Conservation (phyloP, 2,113 vertebrate genomes). For the Lophotis ruficrista region DNA sequence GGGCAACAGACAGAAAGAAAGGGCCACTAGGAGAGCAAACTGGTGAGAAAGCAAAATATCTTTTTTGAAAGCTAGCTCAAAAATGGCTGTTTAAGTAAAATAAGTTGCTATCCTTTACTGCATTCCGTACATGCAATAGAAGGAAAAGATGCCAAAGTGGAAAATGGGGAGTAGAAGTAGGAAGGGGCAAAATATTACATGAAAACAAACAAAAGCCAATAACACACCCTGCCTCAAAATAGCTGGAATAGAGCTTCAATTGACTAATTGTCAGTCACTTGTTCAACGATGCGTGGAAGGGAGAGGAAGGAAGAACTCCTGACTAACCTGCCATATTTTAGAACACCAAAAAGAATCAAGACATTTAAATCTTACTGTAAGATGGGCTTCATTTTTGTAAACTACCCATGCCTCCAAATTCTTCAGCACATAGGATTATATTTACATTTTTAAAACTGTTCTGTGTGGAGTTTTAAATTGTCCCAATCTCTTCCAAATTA, state of each 20-base stretch:
- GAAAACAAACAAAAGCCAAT: not conserved
- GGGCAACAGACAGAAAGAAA: not conserved
- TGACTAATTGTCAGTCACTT: not conserved
- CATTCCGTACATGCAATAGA: not conserved
- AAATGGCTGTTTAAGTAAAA: not conserved
- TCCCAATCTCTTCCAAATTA: not conserved
- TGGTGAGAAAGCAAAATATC: not conserved
- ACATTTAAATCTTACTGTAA: not conserved
- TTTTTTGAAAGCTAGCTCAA: not conserved
- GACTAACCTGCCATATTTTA: not conserved
- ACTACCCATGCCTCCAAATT: not conserved
- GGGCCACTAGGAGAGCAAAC: not conserved
- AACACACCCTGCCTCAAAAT: not conserved
- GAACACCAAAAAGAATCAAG: not conserved
- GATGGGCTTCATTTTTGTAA: not conserved
- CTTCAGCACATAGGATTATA: not conserved
- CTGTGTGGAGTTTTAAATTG: not conserved
- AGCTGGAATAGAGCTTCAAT: not conserved
- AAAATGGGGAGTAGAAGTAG: not conserved
- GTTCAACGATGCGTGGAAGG: not conserved
- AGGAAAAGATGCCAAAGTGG: not conserved
- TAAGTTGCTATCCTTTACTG: not conserved
- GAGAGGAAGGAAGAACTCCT: not conserved
- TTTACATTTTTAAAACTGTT: not conserved
- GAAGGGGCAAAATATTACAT: not conserved